phyloP scores from a whole-genome alignment of 2,888 invertebrate genomes.

The Polia nebulosa region DNA sequence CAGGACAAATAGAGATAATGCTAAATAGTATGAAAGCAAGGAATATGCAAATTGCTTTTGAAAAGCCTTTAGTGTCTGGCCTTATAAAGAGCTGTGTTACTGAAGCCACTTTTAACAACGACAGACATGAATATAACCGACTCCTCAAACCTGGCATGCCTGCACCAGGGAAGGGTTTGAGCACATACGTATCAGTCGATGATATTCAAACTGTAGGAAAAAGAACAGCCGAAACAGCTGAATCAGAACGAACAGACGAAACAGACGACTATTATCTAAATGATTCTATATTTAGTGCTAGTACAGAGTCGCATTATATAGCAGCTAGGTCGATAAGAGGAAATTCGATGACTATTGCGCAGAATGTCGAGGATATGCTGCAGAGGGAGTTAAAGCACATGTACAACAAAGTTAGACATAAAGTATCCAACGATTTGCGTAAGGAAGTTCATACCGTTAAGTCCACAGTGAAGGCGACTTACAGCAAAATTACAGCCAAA shows the following conservation, averaged over 20 bases:
- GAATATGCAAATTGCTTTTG: constrained; percentile 70
- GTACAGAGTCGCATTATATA: constrained; percentile 57
- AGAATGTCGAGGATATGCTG: constrained; percentile 70
- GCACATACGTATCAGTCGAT: constrained; percentile 55
- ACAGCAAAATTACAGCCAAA: constrained; percentile 14
- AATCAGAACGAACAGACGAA: constrained; percentile 6
- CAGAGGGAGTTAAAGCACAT: constrained; percentile 73
- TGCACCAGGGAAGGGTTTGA: constrained; percentile 44
- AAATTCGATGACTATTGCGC: constrained; percentile 68
- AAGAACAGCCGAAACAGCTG: constrained; percentile 35
- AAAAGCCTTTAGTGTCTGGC: constrained; percentile 69
- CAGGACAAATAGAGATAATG: constrained; percentile 77
- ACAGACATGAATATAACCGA: constrained; percentile 49
- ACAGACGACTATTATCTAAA: constrained; percentile 33
- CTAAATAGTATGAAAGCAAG: constrained; percentile 78
- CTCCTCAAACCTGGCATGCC: constrained; percentile 57
- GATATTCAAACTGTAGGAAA: constrained; percentile 43
- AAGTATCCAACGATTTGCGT: constrained; percentile 67
- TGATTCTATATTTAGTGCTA: constrained; percentile 7
- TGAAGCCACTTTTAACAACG: constrained; percentile 71
- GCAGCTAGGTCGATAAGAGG: constrained; percentile 69
- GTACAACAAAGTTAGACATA: constrained; percentile 74
- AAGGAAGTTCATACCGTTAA: constrained; percentile 67
- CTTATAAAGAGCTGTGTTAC: constrained; percentile 74
- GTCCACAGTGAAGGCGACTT: constrained; percentile 48